Base-by-base conservation (phyloP, 2,797 vertebrate species). In the Rhinophrynus dorsalis region DNA sequence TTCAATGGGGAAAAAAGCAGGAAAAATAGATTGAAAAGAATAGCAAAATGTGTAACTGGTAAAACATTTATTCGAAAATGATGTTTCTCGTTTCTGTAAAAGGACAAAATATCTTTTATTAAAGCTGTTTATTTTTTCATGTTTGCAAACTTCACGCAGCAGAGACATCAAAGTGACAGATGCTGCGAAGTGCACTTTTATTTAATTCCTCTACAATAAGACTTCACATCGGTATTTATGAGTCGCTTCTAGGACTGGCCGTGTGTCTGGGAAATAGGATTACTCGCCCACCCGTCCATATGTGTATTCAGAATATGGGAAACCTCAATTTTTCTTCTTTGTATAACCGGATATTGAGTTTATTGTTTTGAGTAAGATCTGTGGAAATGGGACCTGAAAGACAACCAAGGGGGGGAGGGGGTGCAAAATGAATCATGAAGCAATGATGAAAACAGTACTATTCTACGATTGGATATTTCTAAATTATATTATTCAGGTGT, bases 121-220 rank as follows among this genome's bases (percentile, higher is more conserved):
- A 52, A 65, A 60, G 24, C 44, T 3, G 44, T 59, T 60, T 72
- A 57, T 59, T 6, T 18, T 72, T 20, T 80, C n/a, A n/a, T n/a
- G n/a, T n/a, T 83, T 82, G 80, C 82, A 47, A 83, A 75, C 76
- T 79, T 26, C 52, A 78, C 79, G 78, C 74, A 76, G 77, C 76
- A 73, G 75, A 80, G 79, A 80, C 74, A 75, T 72, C 80, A 79
- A 75, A 79, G 76, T 38, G 76, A 61, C 81, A 82, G 77, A 83
- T 83, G 79, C 75, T 76, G 51, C 44, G 0, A 74, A 79, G 68
- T 72, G 75, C 68, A 78, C 78, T 75, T 81, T 81, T 78, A 60
- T 64, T 68, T 81, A 77, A 21, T 67, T 33, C 20, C 29, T 20
- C 17, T 76, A 5, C 17, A 76, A 73, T 62, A 75, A 66, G 65